Conservation (phyloP, 1,140 invertebrate genomes). For the Brachionus calyciflorus region DNA sequence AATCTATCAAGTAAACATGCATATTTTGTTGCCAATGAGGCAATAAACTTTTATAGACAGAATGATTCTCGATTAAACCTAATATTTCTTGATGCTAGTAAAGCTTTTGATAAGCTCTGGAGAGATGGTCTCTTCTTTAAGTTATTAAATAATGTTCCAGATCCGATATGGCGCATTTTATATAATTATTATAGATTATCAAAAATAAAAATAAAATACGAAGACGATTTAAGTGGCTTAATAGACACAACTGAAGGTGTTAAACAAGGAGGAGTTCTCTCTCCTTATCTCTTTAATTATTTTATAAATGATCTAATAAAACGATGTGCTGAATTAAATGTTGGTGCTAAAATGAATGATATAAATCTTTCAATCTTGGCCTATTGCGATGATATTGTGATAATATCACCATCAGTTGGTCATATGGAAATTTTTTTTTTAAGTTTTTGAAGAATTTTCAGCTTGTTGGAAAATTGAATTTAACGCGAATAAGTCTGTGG, state of each 20-base stretch:
- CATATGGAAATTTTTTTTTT: neutral
- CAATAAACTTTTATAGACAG: neutral
- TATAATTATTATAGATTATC: neutral
- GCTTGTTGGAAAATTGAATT: neutral
- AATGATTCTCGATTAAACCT: neutral
- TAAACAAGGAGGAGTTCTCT: neutral
- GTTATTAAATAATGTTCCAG: no score
- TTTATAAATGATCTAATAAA: slow-evolving; percentile 1
- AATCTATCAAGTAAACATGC: slow-evolving; percentile 1
- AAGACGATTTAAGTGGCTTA: no score
- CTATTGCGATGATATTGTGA: neutral
- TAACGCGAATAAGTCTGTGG: neutral
- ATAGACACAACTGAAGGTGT: neutral
- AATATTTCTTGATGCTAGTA: neutral
- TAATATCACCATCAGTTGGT: neutral
- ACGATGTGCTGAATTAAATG: neutral
- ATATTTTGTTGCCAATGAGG: slow-evolving; percentile 8
- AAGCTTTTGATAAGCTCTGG: no score
- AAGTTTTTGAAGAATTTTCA: neutral
- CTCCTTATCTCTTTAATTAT: slow-evolving; percentile 13
- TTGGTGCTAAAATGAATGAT: no score
- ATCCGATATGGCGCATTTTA: neutral
- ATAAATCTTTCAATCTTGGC: slow-evolving; percentile 7
- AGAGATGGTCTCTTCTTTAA: no score
- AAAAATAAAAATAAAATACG: neutral